A percentile compares a stretch with the other conserved stretches of the same genome.
These are phyloP conservation scores for Apotomis betuletana DNA, from an alignment of 2,888 invertebrate genomes.

Conservation along the genomic window DNA sequence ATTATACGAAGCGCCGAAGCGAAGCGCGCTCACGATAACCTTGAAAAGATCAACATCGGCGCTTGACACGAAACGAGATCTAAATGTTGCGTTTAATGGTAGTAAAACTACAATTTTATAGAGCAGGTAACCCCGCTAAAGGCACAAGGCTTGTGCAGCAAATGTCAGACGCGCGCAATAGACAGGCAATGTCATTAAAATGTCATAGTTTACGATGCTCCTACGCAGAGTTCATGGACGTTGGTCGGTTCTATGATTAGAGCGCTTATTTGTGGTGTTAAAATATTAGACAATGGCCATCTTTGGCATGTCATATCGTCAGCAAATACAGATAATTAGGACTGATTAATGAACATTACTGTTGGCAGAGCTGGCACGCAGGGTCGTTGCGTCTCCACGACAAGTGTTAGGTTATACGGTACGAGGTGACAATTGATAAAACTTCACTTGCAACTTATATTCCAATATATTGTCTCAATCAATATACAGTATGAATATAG, in stretches of 20 bases:
- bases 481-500: too few species aligned
- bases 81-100: slow-evolving; percentile 29
- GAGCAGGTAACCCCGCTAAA: slow-evolving; percentile 51
- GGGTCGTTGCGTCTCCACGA: too few species aligned
- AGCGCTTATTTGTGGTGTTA: slow-evolving; percentile 3
- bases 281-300: background rate
- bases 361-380: too few species aligned
- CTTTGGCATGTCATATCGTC: background rate
- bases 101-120: slow-evolving; percentile 58
- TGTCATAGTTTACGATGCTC: slow-evolving; percentile 72
- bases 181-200: slow-evolving; percentile 74
- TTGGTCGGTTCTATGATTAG: slow-evolving; percentile 32
- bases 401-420: too few species aligned
- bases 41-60: slow-evolving; percentile 21
- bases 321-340: background rate
- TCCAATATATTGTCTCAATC: too few species aligned
- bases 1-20: background rate
- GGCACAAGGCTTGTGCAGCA: slow-evolving; percentile 65
- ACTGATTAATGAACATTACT: background rate
- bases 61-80: slow-evolving; percentile 1
- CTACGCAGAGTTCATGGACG: slow-evolving; percentile 68
- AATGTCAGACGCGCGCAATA: slow-evolving; percentile 58
- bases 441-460: too few species aligned
- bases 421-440: too few species aligned
- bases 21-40: slow-evolving; percentile 16